Percentiles rank a stretch among this genome's conserved stretches.
Conservation (phyloP, 53 echinoderm and acorn worm species). For the Patiria pectinifera region DNA sequence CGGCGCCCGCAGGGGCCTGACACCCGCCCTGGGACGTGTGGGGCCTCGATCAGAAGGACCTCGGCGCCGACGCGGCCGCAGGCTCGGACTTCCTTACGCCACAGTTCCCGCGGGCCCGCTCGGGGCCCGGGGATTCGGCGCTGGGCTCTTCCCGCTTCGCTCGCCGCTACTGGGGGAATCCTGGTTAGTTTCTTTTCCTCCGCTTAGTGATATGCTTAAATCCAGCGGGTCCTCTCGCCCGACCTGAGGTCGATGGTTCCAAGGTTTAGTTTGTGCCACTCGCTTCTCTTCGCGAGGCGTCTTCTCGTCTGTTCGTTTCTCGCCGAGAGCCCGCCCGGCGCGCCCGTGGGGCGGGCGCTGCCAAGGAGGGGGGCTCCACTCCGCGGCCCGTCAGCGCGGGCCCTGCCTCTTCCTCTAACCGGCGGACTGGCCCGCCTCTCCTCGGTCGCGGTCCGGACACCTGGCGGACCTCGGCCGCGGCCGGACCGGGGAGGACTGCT, state of each 20-base stretch:
- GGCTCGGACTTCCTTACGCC: too few relatives aligned
- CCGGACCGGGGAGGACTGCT: too few relatives aligned
- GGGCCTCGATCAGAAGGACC: neutral
- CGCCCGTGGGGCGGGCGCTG: too few relatives aligned
- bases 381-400: too few relatives aligned
- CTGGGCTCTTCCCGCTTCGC: constrained; percentile 89
- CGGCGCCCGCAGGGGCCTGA: constrained; percentile 36
- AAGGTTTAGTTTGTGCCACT: neutral
- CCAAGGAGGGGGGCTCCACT: too few relatives aligned
- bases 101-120: neutral
- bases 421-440: too few relatives aligned
- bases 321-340: too few relatives aligned
- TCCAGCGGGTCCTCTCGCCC: constrained; percentile 92
- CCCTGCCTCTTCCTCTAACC: too few relatives aligned
- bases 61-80: too few relatives aligned
- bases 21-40: constrained; percentile 35
- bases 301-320: too few relatives aligned
- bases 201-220: constrained; percentile 98
- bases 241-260: constrained; percentile 79
- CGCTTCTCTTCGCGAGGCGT: neutral
- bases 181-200: constrained; percentile 97
- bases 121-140: constrained; percentile 64
- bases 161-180: constrained; percentile 89
- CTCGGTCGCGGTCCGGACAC: too few relatives aligned
- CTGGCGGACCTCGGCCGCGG: too few relatives aligned